These are phyloP conservation scores for Rallus limicola DNA, from an alignment of 2,113 vertebrate species.

Conservation along the genomic window DNA sequence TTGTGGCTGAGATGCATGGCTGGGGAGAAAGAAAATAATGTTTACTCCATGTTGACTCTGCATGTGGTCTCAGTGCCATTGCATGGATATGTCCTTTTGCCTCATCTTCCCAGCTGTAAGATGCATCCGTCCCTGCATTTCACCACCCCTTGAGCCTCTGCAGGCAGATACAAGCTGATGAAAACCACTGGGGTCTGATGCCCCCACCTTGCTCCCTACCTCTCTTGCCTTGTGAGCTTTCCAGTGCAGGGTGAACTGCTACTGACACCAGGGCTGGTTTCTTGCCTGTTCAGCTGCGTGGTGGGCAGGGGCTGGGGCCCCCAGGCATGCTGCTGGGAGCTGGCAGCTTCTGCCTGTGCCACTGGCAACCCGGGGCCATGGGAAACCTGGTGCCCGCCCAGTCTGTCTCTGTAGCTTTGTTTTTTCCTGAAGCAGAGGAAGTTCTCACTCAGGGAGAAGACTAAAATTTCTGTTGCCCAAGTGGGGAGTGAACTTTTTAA, in stretches of 20 bases:
- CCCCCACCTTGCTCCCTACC: background rate
- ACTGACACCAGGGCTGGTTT: background rate
- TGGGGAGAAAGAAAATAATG: background rate
- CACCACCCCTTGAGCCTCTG: background rate
- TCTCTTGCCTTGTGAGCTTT: background rate
- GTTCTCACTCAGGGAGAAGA: background rate
- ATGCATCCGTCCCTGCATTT: background rate
- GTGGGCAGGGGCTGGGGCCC: background rate
- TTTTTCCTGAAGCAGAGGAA: background rate
- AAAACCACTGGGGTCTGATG: background rate
- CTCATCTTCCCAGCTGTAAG: background rate
- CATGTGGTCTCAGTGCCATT: background rate
- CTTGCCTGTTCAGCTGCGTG: background rate
- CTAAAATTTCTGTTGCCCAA: background rate
- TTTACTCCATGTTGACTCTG: background rate
- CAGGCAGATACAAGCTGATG: background rate
- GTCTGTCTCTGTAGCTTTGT: background rate
- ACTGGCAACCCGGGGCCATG: accelerated
- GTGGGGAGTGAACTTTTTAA: background rate
- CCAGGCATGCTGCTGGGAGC: accelerated
- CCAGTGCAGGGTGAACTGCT: background rate
- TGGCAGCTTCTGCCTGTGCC: background rate
- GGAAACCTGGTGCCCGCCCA: background rate
- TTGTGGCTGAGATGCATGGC: background rate
- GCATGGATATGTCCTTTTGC: background rate